Base-by-base conservation (phyloP, 2,113 vertebrate species). In the Osmerus mordax region DNA sequence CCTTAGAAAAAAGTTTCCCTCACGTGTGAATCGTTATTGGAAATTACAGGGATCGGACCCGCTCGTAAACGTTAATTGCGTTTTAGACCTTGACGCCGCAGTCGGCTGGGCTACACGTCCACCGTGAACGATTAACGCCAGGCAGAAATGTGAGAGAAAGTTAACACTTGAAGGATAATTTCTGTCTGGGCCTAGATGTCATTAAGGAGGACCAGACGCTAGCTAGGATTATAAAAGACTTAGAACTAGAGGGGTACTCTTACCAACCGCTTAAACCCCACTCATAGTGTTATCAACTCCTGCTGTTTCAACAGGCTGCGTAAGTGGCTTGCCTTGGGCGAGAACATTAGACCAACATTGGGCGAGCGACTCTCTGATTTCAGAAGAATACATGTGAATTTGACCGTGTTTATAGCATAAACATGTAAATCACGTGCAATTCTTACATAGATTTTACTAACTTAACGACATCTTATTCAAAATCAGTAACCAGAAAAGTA, bases 121-220 rank as follows among this genome's bases (percentile, higher is more conserved):
- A 81, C 86, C 75, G 69, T 84, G 89, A 89, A 90, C 86, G 87
- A 90, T 86, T 83, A 84, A 87, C 77, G 77, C 66, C 25, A 29
- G 15, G 71, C 78, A 87, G 86, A 90, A 89, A 90, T 83, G 87
- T 86, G 86, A 87, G 87, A 87, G 83, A 88, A 84, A 90, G 83
- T 87, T 84, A 88, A 87, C 84, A 86, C 82, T 83, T 41, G 69
- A 36, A 71, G 79, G 77, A 81, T 72, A 86, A 86, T 87, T 86
- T 88, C 88, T 89, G 87, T 88, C 89, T 89, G 85, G 86, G 78
- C 86, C 81, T 81, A 65, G 59, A 78, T 75, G 86, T 83, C 81
- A 87, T 86, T 90, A 88, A 88, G 86, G 79, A 81, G 78, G 77
- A 64, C 82, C 87, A 89, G 88, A 86, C 86, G 84, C 83, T 84